Conservation (phyloP, 2,797 vertebrate species). For the Oreochromis mossambicus region DNA sequence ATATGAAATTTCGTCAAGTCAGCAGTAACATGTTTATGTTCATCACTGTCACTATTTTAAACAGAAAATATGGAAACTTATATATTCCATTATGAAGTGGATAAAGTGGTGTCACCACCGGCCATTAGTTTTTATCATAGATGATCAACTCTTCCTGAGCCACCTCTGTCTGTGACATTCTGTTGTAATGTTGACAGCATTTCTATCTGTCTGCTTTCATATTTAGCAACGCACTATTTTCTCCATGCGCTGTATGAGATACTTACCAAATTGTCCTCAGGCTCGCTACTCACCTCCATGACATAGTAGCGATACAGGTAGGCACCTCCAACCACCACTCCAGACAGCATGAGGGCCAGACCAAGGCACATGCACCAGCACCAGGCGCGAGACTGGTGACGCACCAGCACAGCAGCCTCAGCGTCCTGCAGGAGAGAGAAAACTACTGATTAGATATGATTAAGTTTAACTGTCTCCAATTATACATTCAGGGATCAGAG, state of each 20-base stretch:
- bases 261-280: background rate
- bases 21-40: background rate
- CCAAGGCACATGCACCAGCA: conserved; percentile 98
- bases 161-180: rapidly evolving
- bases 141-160: background rate
- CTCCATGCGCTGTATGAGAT: background rate
- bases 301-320: conserved; percentile 90
- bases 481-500: background rate
- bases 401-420: conserved; percentile 78
- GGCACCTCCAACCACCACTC: conserved; percentile 89
- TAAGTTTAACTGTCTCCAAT: background rate
- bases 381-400: conserved; percentile 86
- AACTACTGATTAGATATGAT: background rate
- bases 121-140: background rate
- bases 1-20: background rate
- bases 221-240: background rate
- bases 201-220: background rate
- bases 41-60: background rate
- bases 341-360: conserved; percentile 90
- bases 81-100: background rate
- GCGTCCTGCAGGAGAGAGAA: conserved; percentile 76
- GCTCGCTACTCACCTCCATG: conserved; percentile 77
- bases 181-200: background rate
- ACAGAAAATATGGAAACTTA: background rate
- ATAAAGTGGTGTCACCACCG: background rate